Evolutionary conservation across 2,888 invertebrate species (phyloP), one percentile per base, ranked within the genome.

Genomic region (Ephialtes manifestator): DNA sequence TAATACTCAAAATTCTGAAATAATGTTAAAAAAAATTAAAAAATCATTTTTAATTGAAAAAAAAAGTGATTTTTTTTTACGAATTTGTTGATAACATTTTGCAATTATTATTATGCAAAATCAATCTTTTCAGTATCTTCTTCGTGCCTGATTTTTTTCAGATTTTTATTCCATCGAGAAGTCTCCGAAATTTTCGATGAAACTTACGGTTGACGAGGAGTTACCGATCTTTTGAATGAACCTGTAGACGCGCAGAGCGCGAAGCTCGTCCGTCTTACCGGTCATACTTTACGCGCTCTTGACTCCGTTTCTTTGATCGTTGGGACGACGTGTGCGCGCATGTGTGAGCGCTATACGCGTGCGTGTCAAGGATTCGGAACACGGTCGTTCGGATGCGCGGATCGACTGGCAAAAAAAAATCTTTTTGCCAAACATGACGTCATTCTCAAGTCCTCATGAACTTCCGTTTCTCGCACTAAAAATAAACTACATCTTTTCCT

Each of bases 291-390:
- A 58, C 70, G 84, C 83, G 90, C 88, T 91, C 91, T 91, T 91
- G 90, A 90, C 89, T 91, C 83, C 88, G 85, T 89, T 91, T 91
- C 81, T 83, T 82, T 74, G 55, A 80, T 71, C 84, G 71, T 51
- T 67, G 28, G 11, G 51, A 35, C 60, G 76, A 80, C 51, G 68
- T 80, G 75, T 60, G 76, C 51, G 39, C 63, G 67, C 78, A 58
- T 75, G 53, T 53, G 58, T 60, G 65, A 85, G 75, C n/a, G 60
- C 28, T 48, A 31, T 68, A 18, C 55, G 53, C 75, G 79, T 75
- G 51, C 81, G 85, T 85, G 87, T 90, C 90, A 91, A 91, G 91
- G 91, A 91, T 90, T 91, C 88, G 88, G 90, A 87, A 91, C 90
- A 88, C 86, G 91, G 90, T 84, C 90, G 85, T 18, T 15, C 35